A percentile compares a stretch with the other conserved stretches of the same genome.
Evolutionary conservation across 2,888 invertebrate genomes (phyloP).

Genomic region (Netelia melanura): DNA sequence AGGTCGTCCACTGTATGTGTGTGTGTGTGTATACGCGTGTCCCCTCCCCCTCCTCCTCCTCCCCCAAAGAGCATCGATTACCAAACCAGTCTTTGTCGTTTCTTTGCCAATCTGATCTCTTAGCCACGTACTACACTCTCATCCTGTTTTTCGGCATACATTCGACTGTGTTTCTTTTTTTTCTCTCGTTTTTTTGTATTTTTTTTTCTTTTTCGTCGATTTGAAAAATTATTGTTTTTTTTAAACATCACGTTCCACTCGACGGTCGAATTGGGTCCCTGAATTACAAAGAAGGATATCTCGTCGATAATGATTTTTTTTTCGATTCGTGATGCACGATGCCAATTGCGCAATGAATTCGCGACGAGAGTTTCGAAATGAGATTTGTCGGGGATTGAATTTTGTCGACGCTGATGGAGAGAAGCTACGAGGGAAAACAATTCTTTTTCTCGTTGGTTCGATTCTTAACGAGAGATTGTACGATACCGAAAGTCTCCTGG

Average conservation of each 20-base stretch:
- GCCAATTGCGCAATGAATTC: neutral
- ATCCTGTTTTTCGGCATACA: conserved; percentile 35
- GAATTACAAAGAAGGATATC: neutral
- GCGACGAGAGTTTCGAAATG: neutral
- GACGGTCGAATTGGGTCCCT: neutral
- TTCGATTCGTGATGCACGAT: no score
- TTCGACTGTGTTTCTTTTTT: neutral
- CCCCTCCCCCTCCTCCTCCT: neutral
- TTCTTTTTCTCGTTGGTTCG: neutral
- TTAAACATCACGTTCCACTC: conserved; percentile 14
- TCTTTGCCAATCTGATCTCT: conserved; percentile 57
- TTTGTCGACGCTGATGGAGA: neutral
- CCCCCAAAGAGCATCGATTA: conserved; percentile 62
- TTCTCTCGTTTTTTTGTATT: neutral
- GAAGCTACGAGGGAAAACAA: neutral
- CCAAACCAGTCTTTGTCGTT: conserved; percentile 64
- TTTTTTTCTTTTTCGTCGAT: neutral
- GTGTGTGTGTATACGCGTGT: neutral
- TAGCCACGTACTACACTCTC: conserved; percentile 38
- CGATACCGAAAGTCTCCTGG: conserved; percentile 17
- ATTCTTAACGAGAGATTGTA: conserved; percentile 29
- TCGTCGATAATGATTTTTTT: conserved; percentile 29
- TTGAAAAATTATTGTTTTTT: neutral
- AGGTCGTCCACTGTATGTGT: conserved; percentile 64
- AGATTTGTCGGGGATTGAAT: neutral